These are phyloP conservation scores for Pterophyllum scalare DNA, from an alignment of 2,113 vertebrate genomes.

Conservation along the genomic window DNA sequence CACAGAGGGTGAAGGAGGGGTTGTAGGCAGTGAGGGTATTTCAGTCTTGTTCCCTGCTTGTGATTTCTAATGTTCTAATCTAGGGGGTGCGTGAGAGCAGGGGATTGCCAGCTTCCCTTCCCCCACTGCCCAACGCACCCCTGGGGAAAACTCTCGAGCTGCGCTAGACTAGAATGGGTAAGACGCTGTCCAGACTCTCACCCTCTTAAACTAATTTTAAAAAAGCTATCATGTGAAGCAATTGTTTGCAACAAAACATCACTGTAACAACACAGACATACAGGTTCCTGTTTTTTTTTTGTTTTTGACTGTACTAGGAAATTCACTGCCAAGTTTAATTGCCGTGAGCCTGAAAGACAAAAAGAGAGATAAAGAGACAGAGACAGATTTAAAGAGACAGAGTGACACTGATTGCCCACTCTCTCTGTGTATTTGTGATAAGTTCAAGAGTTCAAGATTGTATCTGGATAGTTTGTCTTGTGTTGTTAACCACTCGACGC, in stretches of 20 bases:
- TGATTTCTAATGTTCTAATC: constrained; percentile 73
- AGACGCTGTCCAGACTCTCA: constrained; percentile 72
- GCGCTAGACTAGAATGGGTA: constrained; percentile 30
- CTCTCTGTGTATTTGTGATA: constrained; percentile 52
- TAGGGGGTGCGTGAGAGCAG: constrained; percentile 65
- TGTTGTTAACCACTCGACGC: constrained; percentile 72
- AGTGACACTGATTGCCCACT: constrained; percentile 61
- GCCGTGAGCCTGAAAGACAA: constrained; percentile 26
- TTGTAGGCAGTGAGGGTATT: constrained; percentile 46
- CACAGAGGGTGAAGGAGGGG: constrained; percentile 44
- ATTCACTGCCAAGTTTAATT: constrained; percentile 54
- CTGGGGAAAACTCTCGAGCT: constrained; percentile 52
- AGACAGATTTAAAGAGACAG: constrained; percentile 44
- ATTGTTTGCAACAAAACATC: constrained; percentile 51
- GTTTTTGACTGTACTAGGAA: constrained; percentile 9
- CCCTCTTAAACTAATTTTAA: constrained; percentile 23
- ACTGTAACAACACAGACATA: constrained; percentile 39
- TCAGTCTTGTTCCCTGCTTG: constrained; percentile 56
- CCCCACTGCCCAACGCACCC: constrained; percentile 31
- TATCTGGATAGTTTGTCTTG: constrained; percentile 72
- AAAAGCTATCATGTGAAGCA: constrained; percentile 44
- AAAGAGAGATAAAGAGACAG: constrained; percentile 27
- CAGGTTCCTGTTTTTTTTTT: constrained; percentile 24
- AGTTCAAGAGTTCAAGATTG: constrained; percentile 76
- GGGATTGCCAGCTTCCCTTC: constrained; percentile 59